Evolutionary conservation across 2,797 vertebrate genomes (phyloP).

Genomic region (Pantherophis alleghaniensis): DNA sequence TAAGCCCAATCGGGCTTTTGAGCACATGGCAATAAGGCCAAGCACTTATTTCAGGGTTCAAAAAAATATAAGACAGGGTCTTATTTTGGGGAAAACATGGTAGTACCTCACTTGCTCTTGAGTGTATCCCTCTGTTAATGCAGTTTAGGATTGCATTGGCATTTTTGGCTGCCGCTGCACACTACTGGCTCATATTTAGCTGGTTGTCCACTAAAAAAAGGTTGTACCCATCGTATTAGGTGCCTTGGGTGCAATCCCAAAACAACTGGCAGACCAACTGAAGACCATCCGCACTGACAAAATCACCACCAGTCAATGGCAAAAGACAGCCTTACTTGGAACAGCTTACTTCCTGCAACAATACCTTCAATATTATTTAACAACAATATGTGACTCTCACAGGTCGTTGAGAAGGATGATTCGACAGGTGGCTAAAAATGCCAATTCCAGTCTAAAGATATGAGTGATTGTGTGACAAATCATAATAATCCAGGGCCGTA

Average conservation of each 20-base stretch:
- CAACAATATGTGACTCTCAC: not conserved
- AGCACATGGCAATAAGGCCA: too few relatives aligned
- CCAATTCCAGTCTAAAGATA: not conserved
- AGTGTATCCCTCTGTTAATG: too few relatives aligned
- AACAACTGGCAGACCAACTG: not conserved
- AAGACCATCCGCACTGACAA: not conserved
- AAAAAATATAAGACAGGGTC: too few relatives aligned
- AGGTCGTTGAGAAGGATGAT: not conserved
- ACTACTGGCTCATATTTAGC: too few relatives aligned
- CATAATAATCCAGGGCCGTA: not conserved
- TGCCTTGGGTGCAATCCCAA: not conserved
- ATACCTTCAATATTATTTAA: not conserved
- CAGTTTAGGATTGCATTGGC: too few relatives aligned
- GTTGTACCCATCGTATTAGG: not conserved
- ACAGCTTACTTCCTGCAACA: not conserved
- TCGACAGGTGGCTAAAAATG: not conserved
- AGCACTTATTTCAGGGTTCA: too few relatives aligned
- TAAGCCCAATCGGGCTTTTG: too few relatives aligned
- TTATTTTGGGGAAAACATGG: too few relatives aligned
- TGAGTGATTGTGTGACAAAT: not conserved
- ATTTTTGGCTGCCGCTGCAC: too few relatives aligned
- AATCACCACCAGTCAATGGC: not conserved
- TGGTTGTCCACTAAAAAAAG: too few relatives aligned
- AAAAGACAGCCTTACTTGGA: not conserved
- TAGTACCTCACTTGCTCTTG: too few relatives aligned